Evolutionary conservation across 2,888 invertebrate genomes (phyloP).

Genomic region (Drosophila basisetae): DNA sequence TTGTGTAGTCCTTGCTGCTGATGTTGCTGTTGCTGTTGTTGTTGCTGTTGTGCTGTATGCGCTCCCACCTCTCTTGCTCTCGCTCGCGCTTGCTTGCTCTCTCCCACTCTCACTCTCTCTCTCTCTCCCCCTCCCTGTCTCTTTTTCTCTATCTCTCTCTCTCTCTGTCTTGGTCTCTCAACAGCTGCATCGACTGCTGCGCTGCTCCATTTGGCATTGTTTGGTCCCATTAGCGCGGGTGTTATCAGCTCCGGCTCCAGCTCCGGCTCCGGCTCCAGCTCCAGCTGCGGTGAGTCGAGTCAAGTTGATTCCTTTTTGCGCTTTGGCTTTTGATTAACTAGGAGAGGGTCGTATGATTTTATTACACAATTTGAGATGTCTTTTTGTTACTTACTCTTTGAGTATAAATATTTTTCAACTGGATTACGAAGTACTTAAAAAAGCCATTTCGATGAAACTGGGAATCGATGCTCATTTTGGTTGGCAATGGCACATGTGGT

Average conservation of each 20-base stretch:
- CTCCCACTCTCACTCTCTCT: neutral
- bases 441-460: no score
- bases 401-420: neutral
- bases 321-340: slow-evolving; percentile 33
- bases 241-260: slow-evolving; percentile 79
- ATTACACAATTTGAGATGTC: neutral
- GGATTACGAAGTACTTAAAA: neutral
- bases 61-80: slow-evolving; percentile 8
- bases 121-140: neutral
- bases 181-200: slow-evolving; percentile 55
- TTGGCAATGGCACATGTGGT: neutral
- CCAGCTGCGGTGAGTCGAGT: slow-evolving; percentile 46
- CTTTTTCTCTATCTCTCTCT: neutral
- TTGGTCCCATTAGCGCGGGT: slow-evolving; percentile 84
- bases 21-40: slow-evolving; percentile 25
- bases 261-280: slow-evolving; percentile 56
- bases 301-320: slow-evolving; percentile 75
- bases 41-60: slow-evolving; percentile 29
- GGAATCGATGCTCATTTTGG: neutral
- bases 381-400: neutral
- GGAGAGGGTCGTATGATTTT: neutral
- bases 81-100: neutral
- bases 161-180: slow-evolving; percentile 19
- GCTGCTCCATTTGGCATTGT: slow-evolving; percentile 77
- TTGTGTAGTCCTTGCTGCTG: slow-evolving; percentile 50